These are phyloP conservation scores for Plusia festucae DNA, from an alignment of 2,888 invertebrate species.

Conservation along the genomic window DNA sequence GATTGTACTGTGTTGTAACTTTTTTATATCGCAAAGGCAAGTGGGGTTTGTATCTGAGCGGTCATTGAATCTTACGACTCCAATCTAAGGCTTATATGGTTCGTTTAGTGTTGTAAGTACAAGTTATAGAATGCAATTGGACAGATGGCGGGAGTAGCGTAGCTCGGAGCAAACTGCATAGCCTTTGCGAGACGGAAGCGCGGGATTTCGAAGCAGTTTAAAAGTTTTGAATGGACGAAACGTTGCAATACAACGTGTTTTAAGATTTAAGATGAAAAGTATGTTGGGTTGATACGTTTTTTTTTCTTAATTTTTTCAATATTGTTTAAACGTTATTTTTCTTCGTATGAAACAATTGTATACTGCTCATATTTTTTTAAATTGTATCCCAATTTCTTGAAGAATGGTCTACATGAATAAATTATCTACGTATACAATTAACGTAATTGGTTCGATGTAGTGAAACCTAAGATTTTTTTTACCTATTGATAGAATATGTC, in stretches of 20 bases:
- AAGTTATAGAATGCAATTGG: background rate
- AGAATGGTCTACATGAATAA: background rate
- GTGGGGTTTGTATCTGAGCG: background rate
- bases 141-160: constrained; percentile 1
- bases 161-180: background rate
- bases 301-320: too few relatives aligned
- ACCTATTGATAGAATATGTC: too few relatives aligned
- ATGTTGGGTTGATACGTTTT: too few relatives aligned
- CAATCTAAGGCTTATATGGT: too few relatives aligned
- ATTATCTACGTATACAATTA: background rate
- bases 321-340: too few relatives aligned
- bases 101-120: background rate
- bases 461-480: background rate
- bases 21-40: too few relatives aligned
- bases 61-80: background rate
- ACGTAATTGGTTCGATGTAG: background rate
- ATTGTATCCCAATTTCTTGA: too few relatives aligned
- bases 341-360: too few relatives aligned
- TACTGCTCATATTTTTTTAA: too few relatives aligned
- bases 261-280: too few relatives aligned
- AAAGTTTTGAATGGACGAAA: background rate
- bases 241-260: too few relatives aligned
- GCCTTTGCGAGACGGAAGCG: background rate
- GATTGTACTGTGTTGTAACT: too few relatives aligned
- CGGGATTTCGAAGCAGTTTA: background rate